Evolutionary conservation across 1,140 invertebrate species (phyloP).

Genomic region (Drosophila lini): DNA sequence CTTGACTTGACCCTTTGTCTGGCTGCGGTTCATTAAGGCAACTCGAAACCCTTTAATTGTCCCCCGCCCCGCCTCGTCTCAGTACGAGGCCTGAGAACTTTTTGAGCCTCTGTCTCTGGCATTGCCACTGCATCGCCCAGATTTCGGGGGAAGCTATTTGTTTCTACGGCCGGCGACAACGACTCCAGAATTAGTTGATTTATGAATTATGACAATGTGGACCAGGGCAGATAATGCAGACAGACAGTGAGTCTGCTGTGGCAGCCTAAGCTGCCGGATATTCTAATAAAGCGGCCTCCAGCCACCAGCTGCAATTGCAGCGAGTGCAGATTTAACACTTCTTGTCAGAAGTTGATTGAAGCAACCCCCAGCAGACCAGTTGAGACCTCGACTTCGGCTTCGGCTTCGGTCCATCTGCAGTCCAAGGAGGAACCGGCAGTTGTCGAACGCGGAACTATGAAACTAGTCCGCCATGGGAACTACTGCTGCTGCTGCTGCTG

Average conservation of each 20-base stretch:
- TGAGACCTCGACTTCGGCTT: slow-evolving; percentile 34
- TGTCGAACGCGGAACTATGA: slow-evolving; percentile 78
- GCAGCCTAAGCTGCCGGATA: slow-evolving; percentile 75
- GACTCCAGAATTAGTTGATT: slow-evolving; percentile 81
- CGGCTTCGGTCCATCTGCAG: slow-evolving; percentile 12
- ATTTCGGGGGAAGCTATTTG: slow-evolving; percentile 62
- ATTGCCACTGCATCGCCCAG: slow-evolving; percentile 12
- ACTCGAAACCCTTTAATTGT: slow-evolving; percentile 64
- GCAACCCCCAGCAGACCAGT: slow-evolving; percentile 76
- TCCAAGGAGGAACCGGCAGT: slow-evolving; percentile 74
- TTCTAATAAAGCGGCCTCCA: slow-evolving; percentile 75
- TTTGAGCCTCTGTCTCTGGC: slow-evolving; percentile 21
- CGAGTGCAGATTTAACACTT: slow-evolving; percentile 82
- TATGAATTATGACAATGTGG: slow-evolving; percentile 83
- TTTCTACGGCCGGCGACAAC: slow-evolving; percentile 45
- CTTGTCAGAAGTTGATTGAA: slow-evolving; percentile 84
- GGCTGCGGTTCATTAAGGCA: slow-evolving; percentile 81
- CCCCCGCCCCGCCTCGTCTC: not conserved
- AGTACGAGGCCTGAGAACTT: slow-evolving; percentile 63
- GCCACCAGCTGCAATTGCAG: slow-evolving; percentile 55
- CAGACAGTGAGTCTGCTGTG: slow-evolving; percentile 47
- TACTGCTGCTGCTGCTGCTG: slow-evolving; percentile 18
- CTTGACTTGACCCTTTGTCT: slow-evolving; percentile 72
- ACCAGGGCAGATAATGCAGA: slow-evolving; percentile 54
- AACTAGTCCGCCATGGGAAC: slow-evolving; percentile 70